Conservation (phyloP, 2,888 invertebrate species). For the Agonopterix subpropinquella region DNA sequence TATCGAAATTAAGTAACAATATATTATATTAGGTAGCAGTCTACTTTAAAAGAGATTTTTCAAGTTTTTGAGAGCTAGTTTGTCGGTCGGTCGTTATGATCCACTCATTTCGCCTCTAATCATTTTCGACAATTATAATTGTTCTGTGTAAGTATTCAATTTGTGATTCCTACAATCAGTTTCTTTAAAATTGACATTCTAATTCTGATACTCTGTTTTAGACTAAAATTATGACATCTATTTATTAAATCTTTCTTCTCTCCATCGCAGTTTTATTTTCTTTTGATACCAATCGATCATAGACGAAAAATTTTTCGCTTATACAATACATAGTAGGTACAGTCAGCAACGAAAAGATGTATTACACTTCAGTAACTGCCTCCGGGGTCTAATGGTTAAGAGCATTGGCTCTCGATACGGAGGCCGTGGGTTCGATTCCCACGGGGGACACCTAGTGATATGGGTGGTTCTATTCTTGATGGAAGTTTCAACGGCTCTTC, state of each 20-base stretch:
- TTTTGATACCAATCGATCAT: too few relatives aligned
- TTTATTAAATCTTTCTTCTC: slow-evolving; percentile 75
- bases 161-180: slow-evolving; percentile 47
- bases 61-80: not conserved
- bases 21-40: not conserved
- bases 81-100: slow-evolving; percentile 13
- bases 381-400: too few relatives aligned
- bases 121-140: slow-evolving; percentile 30
- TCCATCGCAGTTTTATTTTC: slow-evolving; percentile 22
- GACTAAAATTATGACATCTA: slow-evolving; percentile 68
- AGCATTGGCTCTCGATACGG: too few relatives aligned
- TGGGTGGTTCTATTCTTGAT: too few relatives aligned
- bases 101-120: slow-evolving; percentile 25
- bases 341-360: too few relatives aligned
- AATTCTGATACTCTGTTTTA: slow-evolving; percentile 65
- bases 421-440: too few relatives aligned
- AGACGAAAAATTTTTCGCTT: too few relatives aligned
- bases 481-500: too few relatives aligned
- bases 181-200: slow-evolving; percentile 52
- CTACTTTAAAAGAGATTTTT: not conserved
- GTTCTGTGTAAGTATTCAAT: slow-evolving; percentile 57
- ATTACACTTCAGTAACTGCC: too few relatives aligned
- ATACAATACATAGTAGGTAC: too few relatives aligned
- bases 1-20: not conserved
- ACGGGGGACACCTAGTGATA: too few relatives aligned